phyloP scores from a whole-genome alignment of 2,888 invertebrate species.

The Agrotis clavis region DNA sequence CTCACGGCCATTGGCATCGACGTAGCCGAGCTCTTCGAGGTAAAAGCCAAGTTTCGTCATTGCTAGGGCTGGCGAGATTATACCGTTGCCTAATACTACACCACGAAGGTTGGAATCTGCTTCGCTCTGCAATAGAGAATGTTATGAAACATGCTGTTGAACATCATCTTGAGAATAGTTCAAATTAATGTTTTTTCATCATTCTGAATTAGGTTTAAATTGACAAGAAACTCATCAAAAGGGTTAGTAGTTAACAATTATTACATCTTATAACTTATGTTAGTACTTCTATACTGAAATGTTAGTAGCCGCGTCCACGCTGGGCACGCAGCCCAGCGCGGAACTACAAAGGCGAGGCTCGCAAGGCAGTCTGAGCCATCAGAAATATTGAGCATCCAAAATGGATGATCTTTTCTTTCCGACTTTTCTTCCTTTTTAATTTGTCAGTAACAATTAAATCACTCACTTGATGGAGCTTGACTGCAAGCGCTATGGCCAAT shows the following conservation, averaged over 20 bases:
- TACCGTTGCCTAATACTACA: slow-evolving; percentile 95
- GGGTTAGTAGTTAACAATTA: too few species aligned
- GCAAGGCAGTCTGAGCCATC: too few species aligned
- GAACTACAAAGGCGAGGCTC: too few species aligned
- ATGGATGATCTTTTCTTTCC: background rate
- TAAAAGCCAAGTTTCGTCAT: slow-evolving; percentile 85
- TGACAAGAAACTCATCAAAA: too few species aligned
- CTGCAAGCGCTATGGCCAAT: slow-evolving; percentile 95
- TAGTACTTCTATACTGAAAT: too few species aligned
- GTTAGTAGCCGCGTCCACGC: too few species aligned
- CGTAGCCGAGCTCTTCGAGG: slow-evolving; percentile 91
- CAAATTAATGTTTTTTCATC: too few species aligned
- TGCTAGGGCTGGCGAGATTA: slow-evolving; percentile 93
- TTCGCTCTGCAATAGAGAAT: slow-evolving; percentile 23
- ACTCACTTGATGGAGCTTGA: slow-evolving; percentile 84
- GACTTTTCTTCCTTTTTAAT: background rate
- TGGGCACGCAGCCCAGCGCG: too few species aligned
- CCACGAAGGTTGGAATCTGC: slow-evolving; percentile 80
- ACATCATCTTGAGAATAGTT: background rate
- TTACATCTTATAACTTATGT: too few species aligned
- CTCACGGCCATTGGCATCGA: slow-evolving; percentile 92
- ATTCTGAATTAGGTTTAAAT: too few species aligned
- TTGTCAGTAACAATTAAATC: background rate
- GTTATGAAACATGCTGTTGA: background rate
- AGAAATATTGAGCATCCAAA: too few species aligned